Percentiles rank a stretch among this genome's conserved stretches.
These are phyloP conservation scores for Heteromurus nitidus DNA, from an alignment of 2,888 invertebrate genomes.

Conservation along the genomic window DNA sequence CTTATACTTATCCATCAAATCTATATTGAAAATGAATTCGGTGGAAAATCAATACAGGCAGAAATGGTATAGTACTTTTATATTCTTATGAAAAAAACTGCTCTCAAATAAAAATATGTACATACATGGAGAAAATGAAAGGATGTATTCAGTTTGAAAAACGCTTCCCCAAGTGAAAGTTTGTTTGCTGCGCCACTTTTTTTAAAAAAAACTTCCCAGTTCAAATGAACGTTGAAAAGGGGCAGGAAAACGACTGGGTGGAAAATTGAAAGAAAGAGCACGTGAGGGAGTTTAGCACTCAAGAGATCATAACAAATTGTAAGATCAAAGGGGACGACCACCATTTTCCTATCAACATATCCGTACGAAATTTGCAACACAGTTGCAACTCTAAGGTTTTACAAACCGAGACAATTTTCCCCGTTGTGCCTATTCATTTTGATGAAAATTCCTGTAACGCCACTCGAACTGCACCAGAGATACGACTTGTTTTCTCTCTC, in stretches of 20 bases:
- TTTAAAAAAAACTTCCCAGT: too few species aligned
- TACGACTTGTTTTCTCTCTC: neutral
- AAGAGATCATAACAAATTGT: neutral
- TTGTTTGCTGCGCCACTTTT: too few species aligned
- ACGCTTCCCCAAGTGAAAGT: too few species aligned
- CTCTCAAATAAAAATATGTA: too few species aligned
- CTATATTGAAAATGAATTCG: too few species aligned
- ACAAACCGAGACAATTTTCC: neutral
- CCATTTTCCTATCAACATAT: neutral
- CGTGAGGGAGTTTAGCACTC: slow-evolving; percentile 21
- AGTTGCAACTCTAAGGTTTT: neutral
- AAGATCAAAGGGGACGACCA: neutral
- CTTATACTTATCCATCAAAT: too few species aligned
- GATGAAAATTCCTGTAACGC: neutral
- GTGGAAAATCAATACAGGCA: too few species aligned
- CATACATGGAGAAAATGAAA: too few species aligned
- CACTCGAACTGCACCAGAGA: neutral
- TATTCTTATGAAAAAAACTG: too few species aligned
- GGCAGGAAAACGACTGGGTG: neutral
- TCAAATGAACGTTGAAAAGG: too few species aligned
- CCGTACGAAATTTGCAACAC: neutral
- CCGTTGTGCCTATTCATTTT: neutral
- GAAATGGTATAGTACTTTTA: too few species aligned
- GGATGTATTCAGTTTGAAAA: too few species aligned
- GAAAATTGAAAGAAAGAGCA: slow-evolving; percentile 12